Evolutionary conservation across 2,888 invertebrate species (phyloP).

Genomic region (Chironomus tentans): DNA sequence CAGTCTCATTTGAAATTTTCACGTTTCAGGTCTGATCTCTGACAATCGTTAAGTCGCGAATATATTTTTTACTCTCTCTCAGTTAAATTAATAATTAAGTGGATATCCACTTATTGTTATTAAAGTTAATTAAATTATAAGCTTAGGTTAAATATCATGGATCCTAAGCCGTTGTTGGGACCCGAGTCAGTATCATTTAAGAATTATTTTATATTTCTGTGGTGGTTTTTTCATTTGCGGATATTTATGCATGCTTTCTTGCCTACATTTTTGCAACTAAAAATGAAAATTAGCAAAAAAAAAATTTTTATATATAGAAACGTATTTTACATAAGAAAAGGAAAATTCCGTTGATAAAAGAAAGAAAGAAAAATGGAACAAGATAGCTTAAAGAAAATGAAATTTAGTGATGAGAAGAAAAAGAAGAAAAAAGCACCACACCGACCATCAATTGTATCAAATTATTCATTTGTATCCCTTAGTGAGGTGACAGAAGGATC

Average conservation of each 20-base stretch:
- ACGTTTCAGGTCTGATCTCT: conserved; percentile 1
- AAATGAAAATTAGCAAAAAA: too few relatives aligned
- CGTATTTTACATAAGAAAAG: too few relatives aligned
- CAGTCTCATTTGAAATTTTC: conserved; percentile 12
- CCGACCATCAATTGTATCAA: conserved; percentile 25
- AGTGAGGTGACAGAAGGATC: conserved; percentile 55
- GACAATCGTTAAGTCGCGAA: not conserved
- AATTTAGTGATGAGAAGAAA: conserved; percentile 20
- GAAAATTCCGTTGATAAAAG: not conserved
- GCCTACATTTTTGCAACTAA: too few relatives aligned
- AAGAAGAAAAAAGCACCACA: conserved; percentile 24
- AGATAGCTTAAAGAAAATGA: conserved; percentile 21
- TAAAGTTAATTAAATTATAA: not conserved
- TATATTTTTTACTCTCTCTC: not conserved
- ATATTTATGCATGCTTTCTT: too few relatives aligned
- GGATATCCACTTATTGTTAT: too few relatives aligned
- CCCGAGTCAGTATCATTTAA: not conserved
- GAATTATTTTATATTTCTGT: not conserved
- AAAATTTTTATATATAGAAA: too few relatives aligned
- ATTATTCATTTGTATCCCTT: conserved; percentile 35
- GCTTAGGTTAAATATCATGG: not conserved
- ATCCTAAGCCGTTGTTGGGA: not conserved
- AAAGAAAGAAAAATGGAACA: not conserved
- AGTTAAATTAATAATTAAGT: too few relatives aligned
- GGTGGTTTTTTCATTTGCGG: not conserved